Evolutionary conservation across 2,888 invertebrate genomes (phyloP).

Genomic region (Stenoptilia bipunctidactyla): DNA sequence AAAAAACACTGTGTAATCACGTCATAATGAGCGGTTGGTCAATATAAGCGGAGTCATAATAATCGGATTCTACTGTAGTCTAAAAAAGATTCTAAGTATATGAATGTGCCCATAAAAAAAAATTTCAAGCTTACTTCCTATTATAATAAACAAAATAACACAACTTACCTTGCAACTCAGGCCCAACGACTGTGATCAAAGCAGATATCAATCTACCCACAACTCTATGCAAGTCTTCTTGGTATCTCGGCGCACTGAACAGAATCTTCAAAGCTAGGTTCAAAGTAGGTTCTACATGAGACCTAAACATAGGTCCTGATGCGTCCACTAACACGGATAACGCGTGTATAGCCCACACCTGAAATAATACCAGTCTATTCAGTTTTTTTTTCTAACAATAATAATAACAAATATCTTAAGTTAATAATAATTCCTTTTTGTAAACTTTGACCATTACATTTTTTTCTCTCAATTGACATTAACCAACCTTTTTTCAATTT

Average conservation of each 20-base stretch:
- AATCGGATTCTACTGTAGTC: too few species aligned
- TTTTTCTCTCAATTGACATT: neutral
- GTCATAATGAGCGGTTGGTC: too few species aligned
- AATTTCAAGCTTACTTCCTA: too few species aligned
- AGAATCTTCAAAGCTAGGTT: conserved; percentile 91
- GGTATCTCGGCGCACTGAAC: conserved; percentile 89
- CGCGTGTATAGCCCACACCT: conserved; percentile 97
- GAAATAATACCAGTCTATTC: conserved; percentile 6
- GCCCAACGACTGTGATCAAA: conserved; percentile 97
- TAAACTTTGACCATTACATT: too few species aligned
- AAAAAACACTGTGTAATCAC: too few species aligned
- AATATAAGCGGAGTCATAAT: too few species aligned
- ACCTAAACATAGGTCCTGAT: conserved; percentile 98
- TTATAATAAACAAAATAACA: too few species aligned
- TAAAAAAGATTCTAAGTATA: too few species aligned
- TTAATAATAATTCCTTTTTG: too few species aligned
- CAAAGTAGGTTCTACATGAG: conserved; percentile 95
- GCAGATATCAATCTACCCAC: conserved; percentile 95
- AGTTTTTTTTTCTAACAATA: too few species aligned
- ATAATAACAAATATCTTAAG: too few species aligned
- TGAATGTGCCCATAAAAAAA: too few species aligned
- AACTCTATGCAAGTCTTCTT: conserved; percentile 89
- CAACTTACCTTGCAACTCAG: conserved; percentile 92
- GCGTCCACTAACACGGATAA: conserved; percentile 96
- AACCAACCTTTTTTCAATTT: neutral